phyloP scores from a whole-genome alignment of 2,113 vertebrate species.

The Ceratotherium simum region DNA sequence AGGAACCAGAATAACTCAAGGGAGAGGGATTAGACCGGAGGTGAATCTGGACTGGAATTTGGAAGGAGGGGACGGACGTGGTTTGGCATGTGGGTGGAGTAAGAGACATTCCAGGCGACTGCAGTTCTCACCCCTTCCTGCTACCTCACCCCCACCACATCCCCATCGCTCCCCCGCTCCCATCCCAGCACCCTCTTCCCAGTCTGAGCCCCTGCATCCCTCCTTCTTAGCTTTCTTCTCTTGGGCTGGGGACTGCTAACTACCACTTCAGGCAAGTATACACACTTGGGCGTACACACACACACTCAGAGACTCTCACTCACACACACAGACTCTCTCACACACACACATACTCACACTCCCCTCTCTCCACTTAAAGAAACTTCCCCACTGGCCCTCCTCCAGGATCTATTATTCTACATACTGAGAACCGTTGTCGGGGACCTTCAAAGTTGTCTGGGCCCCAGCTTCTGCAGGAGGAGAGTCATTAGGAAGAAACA shows the following conservation, averaged over 20 bases:
- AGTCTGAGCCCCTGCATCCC: background rate
- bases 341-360: background rate
- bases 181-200: background rate
- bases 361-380: background rate
- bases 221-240: slow-evolving; percentile 28
- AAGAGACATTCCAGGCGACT: background rate
- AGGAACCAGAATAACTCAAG: background rate
- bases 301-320: no score
- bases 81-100: background rate
- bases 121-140: background rate
- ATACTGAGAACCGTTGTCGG: background rate
- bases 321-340: background rate
- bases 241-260: background rate
- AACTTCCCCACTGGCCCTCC: background rate
- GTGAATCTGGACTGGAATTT: slow-evolving; percentile 31
- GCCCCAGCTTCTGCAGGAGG: slow-evolving; percentile 26
- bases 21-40: slow-evolving; percentile 41
- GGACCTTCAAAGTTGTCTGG: slow-evolving; percentile 18
- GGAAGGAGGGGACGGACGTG: background rate
- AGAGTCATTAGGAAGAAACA: slow-evolving; percentile 62
- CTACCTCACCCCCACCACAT: background rate
- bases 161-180: background rate
- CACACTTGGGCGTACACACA: no score
- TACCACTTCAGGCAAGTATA: background rate
- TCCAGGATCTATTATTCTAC: slow-evolving; percentile 28